Base-by-base conservation (phyloP, 2,113 vertebrate species). In the Corythornis vintsioides region DNA sequence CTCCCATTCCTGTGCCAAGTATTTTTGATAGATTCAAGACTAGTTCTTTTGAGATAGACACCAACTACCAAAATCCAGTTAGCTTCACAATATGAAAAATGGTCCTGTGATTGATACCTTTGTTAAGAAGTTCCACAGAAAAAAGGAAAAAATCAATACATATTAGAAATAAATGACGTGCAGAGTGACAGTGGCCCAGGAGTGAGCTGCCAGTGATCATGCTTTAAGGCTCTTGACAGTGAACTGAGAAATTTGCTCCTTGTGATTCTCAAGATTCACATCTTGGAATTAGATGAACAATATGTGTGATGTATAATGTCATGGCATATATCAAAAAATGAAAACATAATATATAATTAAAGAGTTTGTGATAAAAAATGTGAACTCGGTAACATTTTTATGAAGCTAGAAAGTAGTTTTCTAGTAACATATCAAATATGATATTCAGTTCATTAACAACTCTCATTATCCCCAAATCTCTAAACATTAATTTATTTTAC, bases 401-500 rank as follows among this genome's bases (percentile, higher is more conserved):
- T 87, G 59, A 84, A 75, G 17, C 50, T 66, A 78, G 53, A 33
- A 92, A 88, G 52, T 42, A 47, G 9, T 57, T 95, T 88, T 78
- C 50, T 71, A 69, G 26, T 78, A 79, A 93, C 92, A 89, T 94
- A 93, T 86, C 53, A 42, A 71, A 79, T 57, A 28, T 55, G 72
- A 82, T 76, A 73, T 82, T 50, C 63, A 90, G 50, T 94, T 92
- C 50, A 90, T 95, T 93, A 85, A 70, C 42, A 92, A 19, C 20
- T 89, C 31, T 85, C 26, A 70, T 92, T 90, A 87, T 82, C 11
- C 14, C 8, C 6, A 79, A 42, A 56, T 85, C 38, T 55, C 70
- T 75, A 90, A 93, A 82, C 38, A 69, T 77, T 71, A 83, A 78
- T 66, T 85, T 80, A 83, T 88, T 93, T 89, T 85, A 91, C 10